Conservation (phyloP, 2,113 vertebrate species). For the Sylvia atricapilla region DNA sequence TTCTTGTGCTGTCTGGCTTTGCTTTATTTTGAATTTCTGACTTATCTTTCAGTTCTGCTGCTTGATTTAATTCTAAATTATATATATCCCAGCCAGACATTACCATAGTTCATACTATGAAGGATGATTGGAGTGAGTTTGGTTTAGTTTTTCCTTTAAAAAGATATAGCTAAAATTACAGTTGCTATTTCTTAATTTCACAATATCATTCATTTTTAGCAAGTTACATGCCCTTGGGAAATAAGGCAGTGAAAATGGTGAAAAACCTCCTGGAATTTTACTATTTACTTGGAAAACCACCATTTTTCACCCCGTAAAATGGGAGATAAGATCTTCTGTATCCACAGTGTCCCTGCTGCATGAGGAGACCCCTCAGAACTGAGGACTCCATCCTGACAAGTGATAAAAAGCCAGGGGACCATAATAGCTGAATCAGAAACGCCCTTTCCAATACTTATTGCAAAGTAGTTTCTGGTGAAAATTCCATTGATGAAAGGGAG, state of each 20-base stretch:
- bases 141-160: background rate
- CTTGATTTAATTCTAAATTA: conserved; percentile 1
- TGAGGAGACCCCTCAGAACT: background rate
- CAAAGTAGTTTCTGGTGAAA: background rate
- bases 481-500: background rate
- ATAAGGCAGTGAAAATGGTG: background rate
- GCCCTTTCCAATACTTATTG: background rate
- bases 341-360: background rate
- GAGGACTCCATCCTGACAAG: background rate
- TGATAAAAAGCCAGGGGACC: background rate
- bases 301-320: background rate
- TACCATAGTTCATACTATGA: background rate
- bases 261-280: background rate
- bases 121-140: background rate
- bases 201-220: background rate
- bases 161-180: background rate
- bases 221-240: background rate
- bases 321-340: background rate
- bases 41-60: background rate
- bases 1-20: background rate
- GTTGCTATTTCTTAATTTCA: background rate
- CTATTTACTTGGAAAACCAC: background rate
- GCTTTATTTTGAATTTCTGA: background rate
- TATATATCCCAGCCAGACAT: background rate
- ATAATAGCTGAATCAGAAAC: background rate